phyloP scores from a whole-genome alignment of 37 sponge, comb jelly and placozoan genomes.

The Bolinopsis microptera region DNA sequence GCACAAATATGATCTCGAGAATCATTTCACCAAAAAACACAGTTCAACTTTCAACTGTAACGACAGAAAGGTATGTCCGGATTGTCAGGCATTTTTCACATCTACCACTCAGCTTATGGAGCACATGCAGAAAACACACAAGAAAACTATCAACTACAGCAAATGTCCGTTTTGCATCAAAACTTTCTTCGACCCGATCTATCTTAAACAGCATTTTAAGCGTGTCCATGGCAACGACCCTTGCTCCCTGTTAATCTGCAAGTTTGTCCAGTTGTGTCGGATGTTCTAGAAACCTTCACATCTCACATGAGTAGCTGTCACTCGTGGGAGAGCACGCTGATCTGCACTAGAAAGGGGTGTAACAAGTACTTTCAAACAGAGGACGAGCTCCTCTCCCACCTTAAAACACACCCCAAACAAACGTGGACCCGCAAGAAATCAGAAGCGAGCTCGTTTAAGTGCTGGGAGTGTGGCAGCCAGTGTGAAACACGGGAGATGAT shows the following conservation, averaged over 20 bases:
- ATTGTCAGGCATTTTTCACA: neutral
- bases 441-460: neutral
- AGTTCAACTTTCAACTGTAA: neutral
- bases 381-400: neutral
- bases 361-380: constrained; percentile 30
- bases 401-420: neutral
- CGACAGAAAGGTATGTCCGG: neutral
- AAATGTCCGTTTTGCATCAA: constrained; percentile 42
- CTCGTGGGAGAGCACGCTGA: neutral
- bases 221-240: neutral
- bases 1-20: constrained; percentile 35
- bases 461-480: neutral
- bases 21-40: constrained; percentile 11
- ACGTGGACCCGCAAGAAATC: neutral
- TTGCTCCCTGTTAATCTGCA: neutral
- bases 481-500: neutral
- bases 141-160: neutral
- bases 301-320: neutral
- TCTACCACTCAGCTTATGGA: neutral
- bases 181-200: neutral
- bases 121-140: neutral
- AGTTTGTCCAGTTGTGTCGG: constrained; percentile 4
- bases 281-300: neutral
- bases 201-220: constrained; percentile 22
- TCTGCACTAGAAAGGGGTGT: constrained; percentile 9